Base-by-base conservation (phyloP, 23 tunicate species). In the Clavelina lepadiformis region DNA sequence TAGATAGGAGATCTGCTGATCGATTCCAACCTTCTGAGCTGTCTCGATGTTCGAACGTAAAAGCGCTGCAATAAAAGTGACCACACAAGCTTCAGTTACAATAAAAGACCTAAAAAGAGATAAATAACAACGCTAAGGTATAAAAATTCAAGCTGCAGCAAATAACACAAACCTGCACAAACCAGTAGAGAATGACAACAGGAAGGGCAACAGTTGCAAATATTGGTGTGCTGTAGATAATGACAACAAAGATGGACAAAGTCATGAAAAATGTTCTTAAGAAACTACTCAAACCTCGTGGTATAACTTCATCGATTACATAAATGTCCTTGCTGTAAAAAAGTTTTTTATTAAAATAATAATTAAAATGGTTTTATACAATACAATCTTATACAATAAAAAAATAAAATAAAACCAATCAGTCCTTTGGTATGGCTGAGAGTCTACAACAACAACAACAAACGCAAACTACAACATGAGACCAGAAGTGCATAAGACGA, bases 81-180 rank as follows among this genome's bases (percentile, higher is more conserved):
- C n/a, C n/a, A n/a, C n/a, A n/a, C n/a, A n/a, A n/a, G n/a, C n/a
- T n/a, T n/a, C n/a, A n/a, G n/a, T n/a, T n/a, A n/a, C n/a, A n/a
- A n/a, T n/a, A n/a, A n/a, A n/a, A n/a, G n/a, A n/a, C n/a, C n/a
- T n/a, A n/a, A n/a, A n/a, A n/a, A n/a, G n/a, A n/a, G n/a, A n/a
- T n/a, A n/a, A n/a, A n/a, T n/a, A n/a, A n/a, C n/a, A n/a, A n/a
- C n/a, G n/a, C n/a, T n/a, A n/a, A n/a, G n/a, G n/a, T n/a, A n/a
- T n/a, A n/a, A 13, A 13, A 20, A 7, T 41, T 41, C 11, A 11
- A 41, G 49, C 49, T n/a, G n/a, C n/a, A n/a, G n/a, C n/a, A n/a
- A n/a, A n/a, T n/a, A n/a, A n/a, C n/a, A n/a, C n/a, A n/a, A n/a
- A 85, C 96, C 87, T 88, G 87, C 15, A 82, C 59, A 57, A 91